These are phyloP conservation scores for Lasiurus cinereus DNA, from an alignment of 2,113 vertebrate species.

Conservation along the genomic window DNA sequence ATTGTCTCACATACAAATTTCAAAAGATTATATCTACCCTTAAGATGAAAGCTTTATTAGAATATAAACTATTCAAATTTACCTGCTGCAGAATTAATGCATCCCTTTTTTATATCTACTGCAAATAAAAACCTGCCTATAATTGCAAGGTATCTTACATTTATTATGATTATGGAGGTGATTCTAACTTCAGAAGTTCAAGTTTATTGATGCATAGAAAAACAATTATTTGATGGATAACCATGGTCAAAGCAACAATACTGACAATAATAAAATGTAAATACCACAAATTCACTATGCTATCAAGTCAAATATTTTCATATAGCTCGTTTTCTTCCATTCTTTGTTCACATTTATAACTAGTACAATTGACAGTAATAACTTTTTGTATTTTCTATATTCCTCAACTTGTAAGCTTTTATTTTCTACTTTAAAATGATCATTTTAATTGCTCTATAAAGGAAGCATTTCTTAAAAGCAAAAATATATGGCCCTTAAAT, in stretches of 20 bases:
- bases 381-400: not conserved
- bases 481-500: not conserved
- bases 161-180: not conserved
- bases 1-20: constrained; percentile 42
- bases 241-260: not conserved
- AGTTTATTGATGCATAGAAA: not conserved
- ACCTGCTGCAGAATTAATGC: not conserved
- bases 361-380: not conserved
- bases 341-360: not conserved
- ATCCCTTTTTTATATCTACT: not conserved
- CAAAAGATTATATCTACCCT: not conserved
- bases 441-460: constrained; percentile 8
- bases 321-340: not conserved
- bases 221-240: constrained; percentile 7
- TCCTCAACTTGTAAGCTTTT: not conserved
- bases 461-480: not conserved
- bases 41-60: constrained; percentile 21
- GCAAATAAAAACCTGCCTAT: not conserved
- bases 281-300: not conserved
- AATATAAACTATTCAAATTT: constrained; percentile 14
- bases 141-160: not conserved
- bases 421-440: constrained; percentile 6
- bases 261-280: not conserved
- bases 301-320: not conserved
- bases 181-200: not conserved